These are phyloP conservation scores for Eleutherodactylus coqui DNA, from an alignment of 2,797 vertebrate genomes.

Conservation along the genomic window DNA sequence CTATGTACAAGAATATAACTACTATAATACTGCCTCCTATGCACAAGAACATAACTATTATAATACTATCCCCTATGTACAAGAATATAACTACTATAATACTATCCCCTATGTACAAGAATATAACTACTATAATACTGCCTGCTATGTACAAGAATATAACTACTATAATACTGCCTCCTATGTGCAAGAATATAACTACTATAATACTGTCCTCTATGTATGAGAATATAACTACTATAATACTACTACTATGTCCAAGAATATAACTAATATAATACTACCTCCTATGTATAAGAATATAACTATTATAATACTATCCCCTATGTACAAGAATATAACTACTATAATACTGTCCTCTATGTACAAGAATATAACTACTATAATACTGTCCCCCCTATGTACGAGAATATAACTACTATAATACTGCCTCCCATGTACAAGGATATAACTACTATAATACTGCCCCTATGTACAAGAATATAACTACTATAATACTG, in stretches of 20 bases:
- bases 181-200: conserved; percentile 1
- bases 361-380: conserved; percentile 16
- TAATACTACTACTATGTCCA: conserved; percentile 6
- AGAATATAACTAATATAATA: conserved; percentile 19
- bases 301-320: conserved; percentile 18
- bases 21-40: conserved; percentile 21
- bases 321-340: conserved; percentile 3
- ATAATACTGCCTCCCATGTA: not conserved
- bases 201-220: conserved; percentile 4
- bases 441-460: conserved; percentile 7
- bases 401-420: not conserved
- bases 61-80: not conserved
- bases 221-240: conserved; percentile 12
- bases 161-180: not conserved
- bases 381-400: not conserved
- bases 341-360: conserved; percentile 1
- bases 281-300: not conserved
- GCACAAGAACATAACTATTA: conserved; percentile 8
- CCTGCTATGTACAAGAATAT: conserved; percentile 5
- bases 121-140: conserved; percentile 16
- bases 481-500: conserved; percentile 1
- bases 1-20: conserved; percentile 11
- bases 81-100: conserved; percentile 17
- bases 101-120: conserved; percentile 8
- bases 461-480: not conserved